Evolutionary conservation across 2,797 vertebrate species (phyloP), one percentile per base, ranked within the genome.

Genomic region (Takifugu rubripes): DNA sequence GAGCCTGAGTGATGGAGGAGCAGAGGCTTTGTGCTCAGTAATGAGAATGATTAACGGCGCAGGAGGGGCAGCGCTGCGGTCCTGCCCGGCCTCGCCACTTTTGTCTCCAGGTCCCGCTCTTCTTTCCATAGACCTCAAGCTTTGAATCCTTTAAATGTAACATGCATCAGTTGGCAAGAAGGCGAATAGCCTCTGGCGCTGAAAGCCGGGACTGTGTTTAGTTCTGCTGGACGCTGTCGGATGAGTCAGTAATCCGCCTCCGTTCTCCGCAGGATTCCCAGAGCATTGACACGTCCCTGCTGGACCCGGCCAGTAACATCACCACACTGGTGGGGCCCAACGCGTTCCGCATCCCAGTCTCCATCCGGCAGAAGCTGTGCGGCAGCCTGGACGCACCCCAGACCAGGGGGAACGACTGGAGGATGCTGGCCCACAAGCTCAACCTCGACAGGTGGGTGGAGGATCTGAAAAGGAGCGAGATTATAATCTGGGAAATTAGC

Each of bases 401-500:
- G 87, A 98, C 95, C n/a, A 86, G 96, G 46, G 97, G 97, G 48
- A 97, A 98, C 0, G 97, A 99, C 90, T 99, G 97, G 97, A 89
- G 97, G 82, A 95, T 98, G 95, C 75, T 99, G 81, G 97, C 97
- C 11, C 97, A 98, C 83, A 99, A 98, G 83, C 93, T 99, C 21
- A 95, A 92, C 84, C 89, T 98, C 85, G 97, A 98, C 93, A 95
- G 97, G 97, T 98, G 57, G 36, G 80, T 68, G 25, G 49, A 66
- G n/a, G 6, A 62, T 15, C 43, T 25, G 8, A 10, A 17, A n/a
- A 36, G 40, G 11, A 40, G 3, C 12, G 11, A 14, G 36, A 11
- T 40, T 40, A 40, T 40, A 14, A 14, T 40, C 36, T 40, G 36
- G 36, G 36, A 2, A 40, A 40, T 44, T 8, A n/a, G 43, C 8